Base-by-base conservation (phyloP, 2,888 invertebrate genomes). In the Trachelus stipa region DNA sequence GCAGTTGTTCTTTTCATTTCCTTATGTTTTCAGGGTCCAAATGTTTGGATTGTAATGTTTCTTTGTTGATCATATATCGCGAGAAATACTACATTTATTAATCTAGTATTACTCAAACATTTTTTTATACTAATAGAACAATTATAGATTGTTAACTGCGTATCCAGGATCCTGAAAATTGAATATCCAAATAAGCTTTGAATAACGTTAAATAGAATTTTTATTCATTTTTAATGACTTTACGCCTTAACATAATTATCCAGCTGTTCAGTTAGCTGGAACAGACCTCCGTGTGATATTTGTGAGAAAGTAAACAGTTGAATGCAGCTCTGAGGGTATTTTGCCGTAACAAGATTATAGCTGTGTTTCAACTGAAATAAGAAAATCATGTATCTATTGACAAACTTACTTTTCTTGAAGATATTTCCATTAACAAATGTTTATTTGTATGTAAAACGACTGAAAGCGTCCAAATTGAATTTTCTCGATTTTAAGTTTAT, bases 261-360 rank as follows among this genome's bases (percentile, higher is more conserved):
- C 78, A 79, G 34, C 33, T 56, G 76, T 75, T 73, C 76, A 75
- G 76, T 77, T 75, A 79, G 74, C 35, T 73, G 73, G 15, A 79
- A 81, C 81, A 77, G 80, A 83, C 80, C 78, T 79, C 79, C 69
- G 74, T 78, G 76, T 80, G 79, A 81, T 81, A 81, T 79, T 73
- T 73, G 77, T 77, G 73, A 77, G 78, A 75, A 80, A 74, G 73
- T 74, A 80, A 73, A 74, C 56, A 34, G 73, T 75, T 35, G 35
- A 74, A 74, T 33, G 74, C 35, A 34, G 74, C 37, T 23, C 35
- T 74, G 34, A 74, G 34, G 37, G 35, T 74, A 34, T 74, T 74
- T 74, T 37, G 23, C 74, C 74, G 37, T 23, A 35, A 37, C 37
- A 74, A 74, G 35, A 74, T 34, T 74, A 74, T 34, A 34, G 37